phyloP scores from a whole-genome alignment of 2,888 invertebrate species.

The Cyclophora albipunctata region DNA sequence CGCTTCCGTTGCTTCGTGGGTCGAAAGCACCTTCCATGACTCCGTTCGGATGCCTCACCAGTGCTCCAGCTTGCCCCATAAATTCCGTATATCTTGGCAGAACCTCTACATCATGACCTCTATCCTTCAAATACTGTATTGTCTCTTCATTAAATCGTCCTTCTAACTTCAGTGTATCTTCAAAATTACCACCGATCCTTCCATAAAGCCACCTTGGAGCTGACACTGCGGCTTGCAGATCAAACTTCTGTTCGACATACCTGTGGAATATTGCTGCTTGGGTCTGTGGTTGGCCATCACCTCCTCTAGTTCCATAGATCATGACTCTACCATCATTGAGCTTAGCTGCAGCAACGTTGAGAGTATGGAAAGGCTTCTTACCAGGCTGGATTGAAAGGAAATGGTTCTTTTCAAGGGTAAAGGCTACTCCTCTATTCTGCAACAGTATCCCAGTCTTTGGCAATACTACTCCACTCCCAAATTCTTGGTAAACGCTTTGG shows the following conservation, averaged over 20 bases:
- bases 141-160: slow-evolving; percentile 44
- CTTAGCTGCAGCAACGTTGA: slow-evolving; percentile 56
- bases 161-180: slow-evolving; percentile 41
- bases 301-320: slow-evolving; percentile 59
- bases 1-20: slow-evolving; percentile 54
- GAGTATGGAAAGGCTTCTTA: slow-evolving; percentile 59
- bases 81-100: slow-evolving; percentile 36
- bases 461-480: slow-evolving; percentile 54
- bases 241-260: slow-evolving; percentile 50
- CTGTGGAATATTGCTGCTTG: slow-evolving; percentile 64
- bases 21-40: slow-evolving; percentile 60
- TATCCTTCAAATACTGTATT: slow-evolving; percentile 40
- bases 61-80: slow-evolving; percentile 53
- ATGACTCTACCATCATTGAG: slow-evolving; percentile 57
- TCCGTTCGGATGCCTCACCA: slow-evolving; percentile 52
- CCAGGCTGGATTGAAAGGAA: slow-evolving; percentile 49
- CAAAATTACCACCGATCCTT: slow-evolving; percentile 25
- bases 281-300: slow-evolving; percentile 62
- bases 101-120: slow-evolving; percentile 44
- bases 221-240: slow-evolving; percentile 44
- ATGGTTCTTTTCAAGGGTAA: slow-evolving; percentile 39
- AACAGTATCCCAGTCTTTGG: slow-evolving; percentile 60
- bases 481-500: slow-evolving; percentile 53
- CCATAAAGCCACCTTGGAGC: slow-evolving; percentile 60
- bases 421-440: slow-evolving; percentile 57